Evolutionary conservation across 2,888 invertebrate species (phyloP).

Genomic region (Teinopalpus imperialis): DNA sequence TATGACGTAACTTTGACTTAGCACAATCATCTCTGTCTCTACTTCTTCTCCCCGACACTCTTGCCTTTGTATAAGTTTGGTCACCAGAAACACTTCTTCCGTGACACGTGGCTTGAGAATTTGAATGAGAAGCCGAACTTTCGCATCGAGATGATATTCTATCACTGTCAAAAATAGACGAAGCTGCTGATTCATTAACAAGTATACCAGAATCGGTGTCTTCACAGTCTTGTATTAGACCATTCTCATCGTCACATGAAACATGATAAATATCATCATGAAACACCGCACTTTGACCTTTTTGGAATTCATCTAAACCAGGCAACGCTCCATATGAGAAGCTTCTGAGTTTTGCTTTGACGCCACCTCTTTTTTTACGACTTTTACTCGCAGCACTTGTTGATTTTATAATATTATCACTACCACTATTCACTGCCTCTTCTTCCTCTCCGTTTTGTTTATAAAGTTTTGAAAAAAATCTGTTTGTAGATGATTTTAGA

Average conservation of each 20-base stretch:
- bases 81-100: conserved; percentile 76
- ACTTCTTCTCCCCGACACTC: conserved; percentile 66
- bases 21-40: conserved; percentile 62
- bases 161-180: conserved; percentile 83
- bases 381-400: conserved; percentile 54
- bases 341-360: conserved; percentile 83
- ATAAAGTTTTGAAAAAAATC: conserved; percentile 86
- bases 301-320: conserved; percentile 86
- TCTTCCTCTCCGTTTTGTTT: conserved; percentile 68
- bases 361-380: conserved; percentile 66
- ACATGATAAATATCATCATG: conserved; percentile 81
- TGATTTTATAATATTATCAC: conserved; percentile 56
- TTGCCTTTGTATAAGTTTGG: conserved; percentile 62
- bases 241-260: conserved; percentile 78
- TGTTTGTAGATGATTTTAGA: conserved; percentile 86
- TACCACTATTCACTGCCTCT: conserved; percentile 46
- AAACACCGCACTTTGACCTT: conserved; percentile 82
- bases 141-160: conserved; percentile 78
- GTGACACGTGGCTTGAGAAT: conserved; percentile 61
- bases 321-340: conserved; percentile 89
- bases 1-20: conserved; percentile 59
- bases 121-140: conserved; percentile 74
- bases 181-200: conserved; percentile 87
- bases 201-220: conserved; percentile 90
- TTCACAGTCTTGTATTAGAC: conserved; percentile 83